Base-by-base conservation (phyloP, 2,888 invertebrate genomes). In the Eupithecia insigniata region DNA sequence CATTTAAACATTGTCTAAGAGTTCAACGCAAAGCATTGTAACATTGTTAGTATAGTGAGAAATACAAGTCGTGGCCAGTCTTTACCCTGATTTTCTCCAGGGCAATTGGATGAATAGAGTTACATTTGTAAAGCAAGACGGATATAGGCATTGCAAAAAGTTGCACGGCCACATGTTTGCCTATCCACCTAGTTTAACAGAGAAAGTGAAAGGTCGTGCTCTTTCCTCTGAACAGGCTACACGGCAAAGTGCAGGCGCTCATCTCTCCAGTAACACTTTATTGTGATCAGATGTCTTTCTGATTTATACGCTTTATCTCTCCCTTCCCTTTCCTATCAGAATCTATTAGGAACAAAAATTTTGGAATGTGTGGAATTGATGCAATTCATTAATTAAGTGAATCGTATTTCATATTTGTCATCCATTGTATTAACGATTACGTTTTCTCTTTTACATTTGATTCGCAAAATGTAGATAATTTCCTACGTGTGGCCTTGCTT, bases 141-240 rank as follows among this genome's bases (percentile, higher is more conserved):
- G 72, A 79, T 80, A 82, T 79, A 80, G 76, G 73, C 76, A 75
- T 79, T 81, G 83, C 82, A 82, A 83, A 86, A 82, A 83, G 78
- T 78, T 77, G 78, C 79, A 80, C 79, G 74, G 79, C 78, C 82
- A 83, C 84, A 85, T 84, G 66, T 68, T 69, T 73, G 72, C 73
- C 69, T 70, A 70, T 72, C 72, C 73, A 78, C 76, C 76, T 76
- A 86, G 82, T 85, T 87, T 82, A 83, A 66, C 66, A 82, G 87
- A 85, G 91, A 91, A 91, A 92, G 91, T 92, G 90, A 91, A 88
- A 91, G 91, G 90, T 90, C 89, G 89, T 72, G 80, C 74, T 75
- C 83, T 84, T 82, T 84, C 78, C 79, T 80, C 80, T 72, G 80
- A 81, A 82, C 83, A 81, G 76, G 81, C 80, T 83, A 87, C 71